Base-by-base conservation (phyloP, 2,888 invertebrate species). In the Pristionchus arcanus region DNA sequence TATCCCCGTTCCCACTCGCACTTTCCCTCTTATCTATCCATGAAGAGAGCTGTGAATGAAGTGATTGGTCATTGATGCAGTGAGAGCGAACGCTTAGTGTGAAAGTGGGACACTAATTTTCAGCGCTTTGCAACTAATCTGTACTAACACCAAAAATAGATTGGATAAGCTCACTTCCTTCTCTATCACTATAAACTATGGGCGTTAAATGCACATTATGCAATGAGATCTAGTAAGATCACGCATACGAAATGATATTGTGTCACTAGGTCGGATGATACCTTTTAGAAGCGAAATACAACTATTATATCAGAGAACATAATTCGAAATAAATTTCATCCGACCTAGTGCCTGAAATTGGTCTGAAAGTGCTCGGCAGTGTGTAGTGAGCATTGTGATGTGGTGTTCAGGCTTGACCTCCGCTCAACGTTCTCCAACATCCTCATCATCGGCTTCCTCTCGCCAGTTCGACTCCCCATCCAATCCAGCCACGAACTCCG, bases 391-490 rank as follows among this genome's bases (percentile, higher is more conserved):
- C 49, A 55, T 49, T 37, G 85, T 85, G 85, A 49, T 59, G 34
- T 85, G 59, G 85, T 34, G 55, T 37, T 87, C 63, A 85, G 84
- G 84, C n/a, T 59, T 59, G 53, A 25, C n/a, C 83, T 25, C 53
- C n/a, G 9, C 81, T 21, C 81, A 81, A 53, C 28, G 49, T 1
- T 34, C 87, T 53, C 53, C 63, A 9, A n/a, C 74, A 0, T 63
- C 87, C 1, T 71, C 63, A 2, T 87, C 66, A 15, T 66, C 87
- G 28, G 53, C 21, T 1, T 19, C 59, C 16, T 31, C n/a, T 63
- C 87, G 87, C 15, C 87, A 87, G 42, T 87, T 87, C 31, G 87
- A 87, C 28, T 87, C 87, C 15, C 87, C 68, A 21, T 37, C 87
- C 42, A 53, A n/a, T 42, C 83, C 11, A 11, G 11, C 74, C 19